Conservation (phyloP, 2,888 invertebrate species). For the Mesorhabditis sp. region DNA sequence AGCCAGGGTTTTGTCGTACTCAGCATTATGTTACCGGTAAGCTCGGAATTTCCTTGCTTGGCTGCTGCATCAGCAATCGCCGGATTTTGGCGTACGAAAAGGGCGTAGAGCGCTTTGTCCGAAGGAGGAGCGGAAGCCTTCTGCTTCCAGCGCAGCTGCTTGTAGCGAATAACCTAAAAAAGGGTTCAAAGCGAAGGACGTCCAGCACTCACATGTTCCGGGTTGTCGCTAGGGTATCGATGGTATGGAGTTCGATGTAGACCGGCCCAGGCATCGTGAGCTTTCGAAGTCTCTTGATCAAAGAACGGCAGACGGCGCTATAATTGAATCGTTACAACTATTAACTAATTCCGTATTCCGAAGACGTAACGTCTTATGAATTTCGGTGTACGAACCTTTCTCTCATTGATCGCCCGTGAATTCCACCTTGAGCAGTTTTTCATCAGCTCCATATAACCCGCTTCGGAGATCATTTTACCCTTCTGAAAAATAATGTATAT, state of each 20-base stretch:
- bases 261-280: background rate
- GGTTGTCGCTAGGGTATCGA: conserved; percentile 2
- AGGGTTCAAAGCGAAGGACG: background rate
- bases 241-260: conserved; percentile 1
- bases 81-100: conserved; percentile 49
- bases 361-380: background rate
- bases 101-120: conserved; percentile 50
- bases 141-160: conserved; percentile 46
- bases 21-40: background rate
- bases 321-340: conserved; percentile 7
- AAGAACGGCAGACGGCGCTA: conserved; percentile 5
- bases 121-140: conserved; percentile 37
- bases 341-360: background rate
- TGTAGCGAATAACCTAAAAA: conserved; percentile 40
- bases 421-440: conserved; percentile 56
- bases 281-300: conserved; percentile 6
- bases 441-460: conserved; percentile 51
- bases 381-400: conserved; percentile 20
- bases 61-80: conserved; percentile 32
- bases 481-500: too few relatives aligned
- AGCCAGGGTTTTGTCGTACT: background rate
- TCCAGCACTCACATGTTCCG: background rate
- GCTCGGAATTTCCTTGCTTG: background rate
- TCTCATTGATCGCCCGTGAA: conserved; percentile 33
- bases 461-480: conserved; percentile 38